phyloP scores from a whole-genome alignment of 2,113 vertebrate species.

The Ochotona curzoniae region DNA sequence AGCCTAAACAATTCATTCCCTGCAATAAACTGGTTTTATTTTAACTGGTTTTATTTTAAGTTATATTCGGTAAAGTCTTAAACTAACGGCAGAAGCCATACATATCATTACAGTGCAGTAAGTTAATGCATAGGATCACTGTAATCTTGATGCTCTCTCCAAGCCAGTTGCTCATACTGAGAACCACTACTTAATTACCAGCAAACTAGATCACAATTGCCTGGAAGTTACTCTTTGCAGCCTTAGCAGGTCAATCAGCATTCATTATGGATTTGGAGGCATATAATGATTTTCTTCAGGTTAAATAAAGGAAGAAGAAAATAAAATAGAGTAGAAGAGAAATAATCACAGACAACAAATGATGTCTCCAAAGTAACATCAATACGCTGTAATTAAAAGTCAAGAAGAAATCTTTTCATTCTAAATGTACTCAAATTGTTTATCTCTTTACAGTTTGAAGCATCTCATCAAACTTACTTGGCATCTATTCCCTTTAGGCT shows the following conservation, averaged over 20 bases:
- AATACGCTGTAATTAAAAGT: constrained; percentile 73
- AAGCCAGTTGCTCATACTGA: not conserved
- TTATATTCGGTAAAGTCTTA: not conserved
- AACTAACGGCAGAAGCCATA: not conserved
- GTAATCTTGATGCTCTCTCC: not conserved
- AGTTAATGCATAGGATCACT: constrained; percentile 26
- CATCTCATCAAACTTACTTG: constrained; percentile 53
- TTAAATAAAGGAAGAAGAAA: constrained; percentile 71
- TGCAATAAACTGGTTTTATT: not conserved
- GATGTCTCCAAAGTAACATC: constrained; percentile 63
- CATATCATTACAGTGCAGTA: not conserved
- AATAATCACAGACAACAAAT: constrained; percentile 66
- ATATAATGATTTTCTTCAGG: constrained; percentile 59
- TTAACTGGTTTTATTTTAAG: not conserved
- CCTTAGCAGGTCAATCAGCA: constrained; percentile 7
- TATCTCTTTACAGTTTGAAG: constrained; percentile 60
- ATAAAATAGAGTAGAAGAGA: constrained; percentile 49
- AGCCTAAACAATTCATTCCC: not conserved
- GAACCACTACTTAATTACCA: constrained; percentile 12
- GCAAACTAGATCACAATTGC: constrained; percentile 26
- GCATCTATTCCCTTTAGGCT: not conserved
- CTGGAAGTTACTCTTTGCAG: constrained; percentile 45
- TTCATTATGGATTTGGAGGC: constrained; percentile 52
- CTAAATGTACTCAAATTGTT: constrained; percentile 47
- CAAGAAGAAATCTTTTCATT: constrained; percentile 62